These are phyloP conservation scores for Punctoribates punctum DNA, from an alignment of 2,888 invertebrate genomes.

Conservation along the genomic window DNA sequence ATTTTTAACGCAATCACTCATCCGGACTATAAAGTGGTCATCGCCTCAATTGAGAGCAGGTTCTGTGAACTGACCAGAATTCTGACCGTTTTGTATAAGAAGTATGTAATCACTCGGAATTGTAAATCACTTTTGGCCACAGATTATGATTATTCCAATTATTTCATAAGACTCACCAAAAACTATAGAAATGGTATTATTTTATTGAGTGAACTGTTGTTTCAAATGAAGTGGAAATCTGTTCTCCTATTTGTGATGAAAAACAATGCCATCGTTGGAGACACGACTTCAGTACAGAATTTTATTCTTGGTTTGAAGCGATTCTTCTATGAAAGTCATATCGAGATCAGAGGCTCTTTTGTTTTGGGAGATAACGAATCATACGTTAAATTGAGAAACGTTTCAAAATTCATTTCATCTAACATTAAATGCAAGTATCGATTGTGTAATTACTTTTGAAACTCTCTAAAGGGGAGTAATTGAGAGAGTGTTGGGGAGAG, in stretches of 20 bases:
- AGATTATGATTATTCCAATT: neutral
- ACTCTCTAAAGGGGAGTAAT: too few relatives aligned
- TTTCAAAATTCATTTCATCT: neutral
- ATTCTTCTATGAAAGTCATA: neutral
- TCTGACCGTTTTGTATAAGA: neutral
- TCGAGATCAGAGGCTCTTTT: neutral
- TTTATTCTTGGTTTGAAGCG: neutral
- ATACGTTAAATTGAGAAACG: neutral
- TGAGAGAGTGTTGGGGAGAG: too few relatives aligned
- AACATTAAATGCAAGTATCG: neutral
- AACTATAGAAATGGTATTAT: neutral
- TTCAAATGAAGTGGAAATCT: too few relatives aligned
- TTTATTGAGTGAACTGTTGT: neutral
- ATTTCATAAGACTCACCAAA: neutral
- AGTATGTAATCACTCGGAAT: neutral
- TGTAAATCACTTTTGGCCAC: neutral
- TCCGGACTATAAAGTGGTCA: neutral
- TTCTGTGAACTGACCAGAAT: neutral
- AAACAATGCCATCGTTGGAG: neutral
- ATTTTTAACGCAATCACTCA: neutral
- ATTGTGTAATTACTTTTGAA: too few relatives aligned
- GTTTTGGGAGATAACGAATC: neutral
- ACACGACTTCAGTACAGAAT: neutral
- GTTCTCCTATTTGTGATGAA: neutral
- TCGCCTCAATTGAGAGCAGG: neutral